Conservation (phyloP, 1,140 invertebrate genomes). For the Zaprionus tsacasi region DNA sequence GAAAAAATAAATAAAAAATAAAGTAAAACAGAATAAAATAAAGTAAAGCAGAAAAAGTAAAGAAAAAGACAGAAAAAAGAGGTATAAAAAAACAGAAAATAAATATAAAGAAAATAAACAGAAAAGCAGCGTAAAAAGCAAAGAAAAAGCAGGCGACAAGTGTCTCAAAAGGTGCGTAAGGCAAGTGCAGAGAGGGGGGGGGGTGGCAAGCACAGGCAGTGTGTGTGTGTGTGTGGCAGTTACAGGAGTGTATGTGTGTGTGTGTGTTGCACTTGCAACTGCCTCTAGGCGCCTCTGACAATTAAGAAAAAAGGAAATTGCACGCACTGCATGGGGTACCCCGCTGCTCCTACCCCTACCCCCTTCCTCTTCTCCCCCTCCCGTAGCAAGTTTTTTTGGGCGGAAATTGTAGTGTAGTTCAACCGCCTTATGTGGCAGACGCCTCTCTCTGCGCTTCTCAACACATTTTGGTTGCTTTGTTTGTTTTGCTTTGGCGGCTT, state of each 20-base stretch:
- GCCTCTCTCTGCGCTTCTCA: constrained; percentile 16
- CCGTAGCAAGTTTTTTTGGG: neutral
- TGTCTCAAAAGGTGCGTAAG: constrained; percentile 34
- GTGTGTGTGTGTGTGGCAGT: neutral
- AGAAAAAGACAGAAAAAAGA: no score
- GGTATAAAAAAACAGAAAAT: no score
- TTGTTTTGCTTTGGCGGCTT: constrained; percentile 16
- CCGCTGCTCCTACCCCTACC: neutral
- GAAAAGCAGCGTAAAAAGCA: neutral
- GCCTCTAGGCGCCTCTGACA: constrained; percentile 17
- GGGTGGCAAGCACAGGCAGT: neutral
- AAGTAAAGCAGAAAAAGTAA: constrained; percentile 5
- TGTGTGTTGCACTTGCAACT: neutral
- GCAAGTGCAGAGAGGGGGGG: neutral
- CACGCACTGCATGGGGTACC: constrained; percentile 9
- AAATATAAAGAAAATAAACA: constrained; percentile 4
- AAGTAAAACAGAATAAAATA: no score
- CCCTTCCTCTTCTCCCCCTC: neutral
- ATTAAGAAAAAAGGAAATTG: constrained; percentile 52
- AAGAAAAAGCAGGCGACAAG: constrained; percentile 17
- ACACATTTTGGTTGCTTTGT: constrained; percentile 10
- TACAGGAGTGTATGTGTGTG: neutral
- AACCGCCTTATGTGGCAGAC: neutral
- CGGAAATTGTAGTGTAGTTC: neutral
- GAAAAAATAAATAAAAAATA: neutral